These are phyloP conservation scores for Phylloscopus trochiloides DNA, from an alignment of 2,113 vertebrate species.

Conservation along the genomic window DNA sequence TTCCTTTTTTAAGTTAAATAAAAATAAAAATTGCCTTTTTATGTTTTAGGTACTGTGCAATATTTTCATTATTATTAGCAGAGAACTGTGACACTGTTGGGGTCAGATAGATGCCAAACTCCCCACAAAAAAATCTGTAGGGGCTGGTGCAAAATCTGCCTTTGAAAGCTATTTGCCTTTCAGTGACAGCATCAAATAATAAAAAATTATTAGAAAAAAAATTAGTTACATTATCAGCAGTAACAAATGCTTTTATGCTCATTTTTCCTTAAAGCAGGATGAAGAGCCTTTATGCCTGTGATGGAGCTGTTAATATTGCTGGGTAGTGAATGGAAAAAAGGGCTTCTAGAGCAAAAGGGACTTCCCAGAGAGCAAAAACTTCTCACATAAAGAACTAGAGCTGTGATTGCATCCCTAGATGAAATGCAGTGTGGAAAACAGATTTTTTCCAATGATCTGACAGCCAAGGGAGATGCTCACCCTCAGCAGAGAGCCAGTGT, in stretches of 20 bases:
- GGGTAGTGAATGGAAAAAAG: not conserved
- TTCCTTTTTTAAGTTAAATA: not conserved
- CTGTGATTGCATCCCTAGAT: not conserved
- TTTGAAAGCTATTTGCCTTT: not conserved
- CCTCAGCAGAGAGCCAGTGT: not conserved
- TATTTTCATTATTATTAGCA: not conserved
- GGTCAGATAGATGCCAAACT: not conserved
- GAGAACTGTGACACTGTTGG: not conserved
- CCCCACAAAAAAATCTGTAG: not conserved
- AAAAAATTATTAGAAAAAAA: not conserved
- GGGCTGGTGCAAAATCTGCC: not conserved
- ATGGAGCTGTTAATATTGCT: not conserved
- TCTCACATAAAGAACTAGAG: accelerated
- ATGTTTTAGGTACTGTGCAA: not conserved
- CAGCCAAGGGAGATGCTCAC: not conserved
- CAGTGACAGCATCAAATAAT: not conserved
- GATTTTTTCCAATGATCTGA: not conserved
- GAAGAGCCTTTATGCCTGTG: not conserved
- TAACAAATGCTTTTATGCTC: not conserved
- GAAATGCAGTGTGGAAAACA: not conserved
- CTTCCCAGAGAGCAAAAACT: not conserved
- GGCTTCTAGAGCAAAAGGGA: not conserved
- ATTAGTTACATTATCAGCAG: not conserved
- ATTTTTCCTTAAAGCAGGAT: not conserved
- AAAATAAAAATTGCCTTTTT: not conserved